Evolutionary conservation across 1,140 invertebrate species (phyloP), one percentile per base, ranked within the genome.

Genomic region (Drosophila mauritiana): DNA sequence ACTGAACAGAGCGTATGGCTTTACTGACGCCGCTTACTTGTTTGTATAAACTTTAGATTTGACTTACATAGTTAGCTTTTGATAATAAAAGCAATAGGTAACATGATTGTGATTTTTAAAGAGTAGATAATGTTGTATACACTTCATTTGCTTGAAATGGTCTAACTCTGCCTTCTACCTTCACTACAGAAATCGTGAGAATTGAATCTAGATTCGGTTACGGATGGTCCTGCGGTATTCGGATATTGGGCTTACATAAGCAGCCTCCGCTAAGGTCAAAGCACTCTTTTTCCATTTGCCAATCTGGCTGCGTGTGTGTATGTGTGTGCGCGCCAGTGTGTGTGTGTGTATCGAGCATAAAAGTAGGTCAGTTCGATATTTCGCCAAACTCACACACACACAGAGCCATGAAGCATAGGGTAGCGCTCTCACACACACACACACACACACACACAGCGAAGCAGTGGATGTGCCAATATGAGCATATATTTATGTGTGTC

Each of bases 291-390:
- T 77, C 31, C 67, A 81, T 65, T 57, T 82, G 56, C 34, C 54
- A 74, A 64, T 62, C 51, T 27, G 34, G 4, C 10, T 20, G 7
- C 15, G 42, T 45, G 42, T 45, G 40, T 43, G 13, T 15, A 37
- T 48, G 39, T 69, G 20, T 65, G 25, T 56, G 20, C 58, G 39
- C 12, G 37, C 37, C 13, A 13, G 20, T 13, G 10, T 42, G 20
- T 51, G 20, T 64, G 56, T 64, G 68, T 76, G 74, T 69, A 68
- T 82, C 56, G 73, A 72, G 67, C 76, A 79, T 58, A 62, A 82
- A 88, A 88, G 75, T 88, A 88, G 83, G 83, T 88, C 83, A 88
- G 83, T 89, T 88, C 83, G 83, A 86, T 86, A 86, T 83, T 86
- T 82, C 72, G 58, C 73, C 83, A 69, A 67, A 79, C 48, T 25